Percentiles rank a stretch among this genome's conserved stretches.
Evolutionary conservation across 2,113 vertebrate species (phyloP).

Genomic region (Carassius auratus): DNA sequence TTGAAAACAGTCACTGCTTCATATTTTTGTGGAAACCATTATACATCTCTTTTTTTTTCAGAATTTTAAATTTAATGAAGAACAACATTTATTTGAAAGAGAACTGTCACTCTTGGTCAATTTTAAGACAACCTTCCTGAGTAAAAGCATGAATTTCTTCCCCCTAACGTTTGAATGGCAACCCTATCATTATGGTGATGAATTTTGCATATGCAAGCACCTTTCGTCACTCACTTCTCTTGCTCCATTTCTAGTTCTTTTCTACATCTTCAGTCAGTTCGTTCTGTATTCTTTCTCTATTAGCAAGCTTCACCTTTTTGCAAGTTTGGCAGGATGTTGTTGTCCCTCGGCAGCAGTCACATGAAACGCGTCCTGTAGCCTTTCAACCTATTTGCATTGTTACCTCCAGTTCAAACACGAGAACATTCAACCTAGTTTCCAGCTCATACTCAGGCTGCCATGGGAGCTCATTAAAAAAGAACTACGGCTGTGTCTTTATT

Average conservation of each 20-base stretch:
- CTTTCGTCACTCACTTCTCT: neutral
- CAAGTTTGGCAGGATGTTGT: neutral
- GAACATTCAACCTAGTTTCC: neutral
- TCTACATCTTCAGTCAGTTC: neutral
- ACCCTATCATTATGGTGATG: neutral
- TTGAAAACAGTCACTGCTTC: too few relatives aligned
- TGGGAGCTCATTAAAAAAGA: constrained; percentile 67
- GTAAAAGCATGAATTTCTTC: neutral
- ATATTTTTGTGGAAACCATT: neutral
- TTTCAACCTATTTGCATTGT: constrained; percentile 18
- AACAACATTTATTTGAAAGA: neutral
- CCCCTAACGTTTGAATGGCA: neutral
- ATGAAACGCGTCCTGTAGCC: neutral
- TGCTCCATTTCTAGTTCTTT: constrained; percentile 18
- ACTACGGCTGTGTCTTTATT: constrained; percentile 20
- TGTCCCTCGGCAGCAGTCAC: neutral
- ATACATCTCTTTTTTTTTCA: too few relatives aligned
- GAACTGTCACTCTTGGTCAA: neutral
- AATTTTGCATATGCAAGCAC: neutral
- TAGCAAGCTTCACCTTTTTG: neutral
- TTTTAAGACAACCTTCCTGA: neutral
- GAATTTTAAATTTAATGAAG: neutral
- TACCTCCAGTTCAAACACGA: neutral
- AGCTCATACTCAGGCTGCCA: constrained; percentile 11
- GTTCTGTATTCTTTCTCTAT: neutral